Evolutionary conservation across 2,888 invertebrate species (phyloP).

Genomic region (Griposia aprilina): DNA sequence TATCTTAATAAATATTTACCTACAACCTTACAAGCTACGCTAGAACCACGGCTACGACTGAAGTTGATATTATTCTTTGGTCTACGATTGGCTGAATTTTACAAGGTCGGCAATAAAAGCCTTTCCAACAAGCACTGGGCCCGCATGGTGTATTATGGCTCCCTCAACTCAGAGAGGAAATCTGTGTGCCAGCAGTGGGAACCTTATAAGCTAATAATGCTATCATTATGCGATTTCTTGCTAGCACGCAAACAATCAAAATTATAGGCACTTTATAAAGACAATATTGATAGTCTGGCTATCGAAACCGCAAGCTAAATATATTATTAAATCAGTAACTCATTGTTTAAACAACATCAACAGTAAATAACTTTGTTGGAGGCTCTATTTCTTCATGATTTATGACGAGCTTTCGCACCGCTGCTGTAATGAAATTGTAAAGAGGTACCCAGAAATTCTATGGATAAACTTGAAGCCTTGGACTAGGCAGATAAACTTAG

Average conservation of each 20-base stretch:
- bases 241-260: conserved; percentile 4
- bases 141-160: background rate
- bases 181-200: background rate
- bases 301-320: conserved; percentile 29
- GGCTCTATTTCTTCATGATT: conserved; percentile 71
- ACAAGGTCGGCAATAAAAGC: background rate
- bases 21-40: background rate
- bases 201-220: no score
- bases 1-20: background rate
- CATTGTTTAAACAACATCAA: conserved; percentile 51
- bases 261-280: background rate
- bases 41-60: background rate
- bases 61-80: background rate
- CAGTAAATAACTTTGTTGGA: conserved; percentile 56
- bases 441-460: conserved; percentile 38
- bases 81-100: background rate
- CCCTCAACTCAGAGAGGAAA: background rate
- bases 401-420: conserved; percentile 53
- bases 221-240: background rate
- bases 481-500: conserved; percentile 51
- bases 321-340: conserved; percentile 36
- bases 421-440: conserved; percentile 69
- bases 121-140: no score
- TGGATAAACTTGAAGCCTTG: conserved; percentile 49
- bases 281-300: conserved; percentile 22